Evolutionary conservation across 1,140 invertebrate species (phyloP).

Genomic region (Micrasema minimum): DNA sequence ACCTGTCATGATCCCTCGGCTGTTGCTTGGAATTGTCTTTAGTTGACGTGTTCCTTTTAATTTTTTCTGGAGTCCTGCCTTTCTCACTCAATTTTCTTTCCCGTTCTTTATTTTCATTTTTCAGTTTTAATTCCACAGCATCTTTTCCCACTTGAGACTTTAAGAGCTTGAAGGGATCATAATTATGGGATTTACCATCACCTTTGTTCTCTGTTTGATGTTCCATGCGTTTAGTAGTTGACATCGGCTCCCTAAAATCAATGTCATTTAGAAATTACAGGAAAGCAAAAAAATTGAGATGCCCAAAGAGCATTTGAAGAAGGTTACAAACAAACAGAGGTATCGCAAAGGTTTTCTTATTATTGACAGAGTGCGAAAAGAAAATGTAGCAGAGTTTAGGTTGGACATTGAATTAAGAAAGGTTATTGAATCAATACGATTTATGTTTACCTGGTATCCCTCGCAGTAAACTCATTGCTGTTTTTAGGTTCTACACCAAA

Average conservation of each 20-base stretch:
- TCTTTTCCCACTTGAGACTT: slow-evolving; percentile 42
- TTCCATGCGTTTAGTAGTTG: too few species aligned
- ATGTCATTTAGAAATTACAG: too few species aligned
- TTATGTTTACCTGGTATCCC: slow-evolving; percentile 13
- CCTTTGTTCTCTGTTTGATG: slow-evolving; percentile 9
- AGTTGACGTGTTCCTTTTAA: background rate
- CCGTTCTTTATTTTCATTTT: slow-evolving; percentile 33
- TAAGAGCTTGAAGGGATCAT: slow-evolving; percentile 44
- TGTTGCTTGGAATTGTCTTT: slow-evolving; percentile 11
- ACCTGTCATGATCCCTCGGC: slow-evolving; percentile 33
- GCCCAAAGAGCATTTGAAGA: too few species aligned
- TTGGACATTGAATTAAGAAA: too few species aligned
- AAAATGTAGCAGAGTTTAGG: too few species aligned
- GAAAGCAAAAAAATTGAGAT: background rate
- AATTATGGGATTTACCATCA: slow-evolving; percentile 29
- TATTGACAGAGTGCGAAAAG: too few species aligned
- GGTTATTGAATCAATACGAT: too few species aligned
- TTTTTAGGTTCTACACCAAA: slow-evolving; percentile 62
- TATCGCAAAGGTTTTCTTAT: too few species aligned
- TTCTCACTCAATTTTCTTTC: slow-evolving; percentile 20
- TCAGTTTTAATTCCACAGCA: slow-evolving; percentile 32
- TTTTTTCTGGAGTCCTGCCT: slow-evolving; percentile 18
- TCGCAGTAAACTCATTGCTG: slow-evolving; percentile 34
- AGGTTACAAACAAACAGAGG: too few species aligned
- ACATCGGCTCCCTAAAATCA: slow-evolving; percentile 11